Conservation (phyloP, 23 tunicate species). For the Diplosoma virens region DNA sequence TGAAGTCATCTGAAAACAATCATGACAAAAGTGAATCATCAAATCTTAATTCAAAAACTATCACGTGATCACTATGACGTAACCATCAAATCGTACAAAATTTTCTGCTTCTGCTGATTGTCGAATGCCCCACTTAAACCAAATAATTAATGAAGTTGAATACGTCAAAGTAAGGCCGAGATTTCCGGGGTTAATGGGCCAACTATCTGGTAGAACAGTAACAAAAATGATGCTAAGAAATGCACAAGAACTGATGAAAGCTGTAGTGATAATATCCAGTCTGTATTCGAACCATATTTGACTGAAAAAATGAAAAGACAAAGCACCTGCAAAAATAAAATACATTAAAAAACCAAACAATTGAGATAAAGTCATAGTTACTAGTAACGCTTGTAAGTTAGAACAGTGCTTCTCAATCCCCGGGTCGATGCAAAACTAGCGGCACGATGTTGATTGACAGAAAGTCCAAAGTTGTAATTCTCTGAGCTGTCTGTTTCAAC, state of each 20-base stretch:
- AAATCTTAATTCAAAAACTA: no score
- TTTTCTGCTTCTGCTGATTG: constrained; percentile 89
- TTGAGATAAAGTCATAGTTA: no score
- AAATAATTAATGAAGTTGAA: constrained; percentile 48
- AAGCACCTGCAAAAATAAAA: constrained; percentile 85
- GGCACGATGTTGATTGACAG: no score
- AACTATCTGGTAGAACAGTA: neutral
- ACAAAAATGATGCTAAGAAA: constrained; percentile 21
- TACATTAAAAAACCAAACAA: no score
- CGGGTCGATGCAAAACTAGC: no score
- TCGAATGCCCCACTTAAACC: constrained; percentile 84
- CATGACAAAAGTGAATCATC: no score
- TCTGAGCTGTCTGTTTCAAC: no score
- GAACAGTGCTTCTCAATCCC: no score
- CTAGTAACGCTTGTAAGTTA: no score
- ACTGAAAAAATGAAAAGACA: constrained; percentile 49
- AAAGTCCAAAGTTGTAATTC: no score
- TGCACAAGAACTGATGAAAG: constrained; percentile 54
- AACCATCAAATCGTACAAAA: constrained; percentile 62
- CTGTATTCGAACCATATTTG: constrained; percentile 81
- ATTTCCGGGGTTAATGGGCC: constrained; percentile 15
- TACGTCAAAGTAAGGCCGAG: constrained; percentile 78
- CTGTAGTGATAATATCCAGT: constrained; percentile 53
- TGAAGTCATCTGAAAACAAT: constrained; percentile 73
- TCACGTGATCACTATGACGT: no score